phyloP scores from a whole-genome alignment of 2,888 invertebrate species.

The Limnephilus rhombicus region DNA sequence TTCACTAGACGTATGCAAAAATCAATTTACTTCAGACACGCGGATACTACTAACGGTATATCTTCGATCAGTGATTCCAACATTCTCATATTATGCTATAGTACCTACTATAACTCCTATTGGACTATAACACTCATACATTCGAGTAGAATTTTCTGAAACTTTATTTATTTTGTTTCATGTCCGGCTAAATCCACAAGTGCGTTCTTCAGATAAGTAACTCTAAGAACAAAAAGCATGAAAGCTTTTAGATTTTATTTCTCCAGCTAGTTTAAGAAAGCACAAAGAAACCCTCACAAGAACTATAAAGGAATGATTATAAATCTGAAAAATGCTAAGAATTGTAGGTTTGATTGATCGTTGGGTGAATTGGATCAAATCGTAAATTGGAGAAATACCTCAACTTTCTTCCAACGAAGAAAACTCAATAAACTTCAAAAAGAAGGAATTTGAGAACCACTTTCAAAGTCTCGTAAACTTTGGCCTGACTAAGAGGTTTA shows the following conservation, averaged over 20 bases:
- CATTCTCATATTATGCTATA: too few relatives aligned
- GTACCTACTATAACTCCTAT: too few relatives aligned
- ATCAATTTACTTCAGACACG: too few relatives aligned
- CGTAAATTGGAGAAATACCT: background rate
- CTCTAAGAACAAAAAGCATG: background rate
- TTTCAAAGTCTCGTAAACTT: slow-evolving; percentile 1
- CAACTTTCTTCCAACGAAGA: background rate
- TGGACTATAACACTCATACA: background rate
- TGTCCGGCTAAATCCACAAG: background rate
- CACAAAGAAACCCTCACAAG: background rate
- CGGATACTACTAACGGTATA: too few relatives aligned
- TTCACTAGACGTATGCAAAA: too few relatives aligned
- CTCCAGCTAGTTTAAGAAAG: background rate
- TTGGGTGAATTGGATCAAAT: background rate
- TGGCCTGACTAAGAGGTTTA: background rate
- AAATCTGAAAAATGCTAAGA: background rate
- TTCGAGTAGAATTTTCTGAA: background rate
- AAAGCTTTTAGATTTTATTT: background rate
- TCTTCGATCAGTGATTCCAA: too few relatives aligned
- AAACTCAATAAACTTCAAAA: slow-evolving; percentile 1
- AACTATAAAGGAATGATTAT: background rate
- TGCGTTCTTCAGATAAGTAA: background rate
- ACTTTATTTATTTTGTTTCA: background rate
- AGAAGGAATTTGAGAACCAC: background rate
- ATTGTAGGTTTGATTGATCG: background rate